Evolutionary conservation across 1,140 invertebrate species (phyloP).

Genomic region (Diabrotica undecimpunctata): DNA sequence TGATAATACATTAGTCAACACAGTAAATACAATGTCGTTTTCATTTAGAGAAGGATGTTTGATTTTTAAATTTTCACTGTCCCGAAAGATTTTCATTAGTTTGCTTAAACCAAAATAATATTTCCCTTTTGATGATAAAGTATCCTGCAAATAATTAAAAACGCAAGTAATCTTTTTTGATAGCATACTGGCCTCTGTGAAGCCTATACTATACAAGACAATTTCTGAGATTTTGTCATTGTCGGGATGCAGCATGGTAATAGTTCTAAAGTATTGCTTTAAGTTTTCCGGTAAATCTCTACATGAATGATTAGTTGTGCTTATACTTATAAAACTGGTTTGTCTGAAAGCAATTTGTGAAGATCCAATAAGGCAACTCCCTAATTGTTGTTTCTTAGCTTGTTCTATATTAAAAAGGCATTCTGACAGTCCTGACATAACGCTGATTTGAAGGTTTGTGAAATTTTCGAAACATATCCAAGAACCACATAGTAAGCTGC

Average conservation of each 20-base stretch:
- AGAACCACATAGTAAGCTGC: slow-evolving; percentile 77
- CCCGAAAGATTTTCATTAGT: slow-evolving; percentile 24
- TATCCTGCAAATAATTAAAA: slow-evolving; percentile 15
- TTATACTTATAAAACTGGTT: slow-evolving; percentile 43
- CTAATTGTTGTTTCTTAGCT: slow-evolving; percentile 66
- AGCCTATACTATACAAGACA: slow-evolving; percentile 81
- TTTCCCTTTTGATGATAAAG: slow-evolving; percentile 49
- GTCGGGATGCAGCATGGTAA: slow-evolving; percentile 91
- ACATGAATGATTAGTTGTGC: neutral
- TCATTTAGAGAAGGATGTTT: slow-evolving; percentile 59
- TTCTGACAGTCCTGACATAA: slow-evolving; percentile 27
- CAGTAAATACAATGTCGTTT: slow-evolving; percentile 10
- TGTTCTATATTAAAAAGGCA: slow-evolving; percentile 68
- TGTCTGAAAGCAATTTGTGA: neutral
- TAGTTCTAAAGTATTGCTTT: slow-evolving; percentile 83
- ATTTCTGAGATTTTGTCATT: slow-evolving; percentile 87
- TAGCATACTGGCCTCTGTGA: slow-evolving; percentile 69
- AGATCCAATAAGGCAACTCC: slow-evolving; percentile 57
- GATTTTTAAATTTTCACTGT: slow-evolving; percentile 21
- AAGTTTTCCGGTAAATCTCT: slow-evolving; percentile 83
- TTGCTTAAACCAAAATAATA: slow-evolving; percentile 24
- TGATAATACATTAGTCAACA: slow-evolving; percentile 84
- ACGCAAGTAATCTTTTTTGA: slow-evolving; percentile 73
- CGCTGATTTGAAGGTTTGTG: slow-evolving; percentile 31
- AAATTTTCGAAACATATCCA: slow-evolving; percentile 84